phyloP scores from a whole-genome alignment of 2,888 invertebrate species.

The Papilio elwesi region DNA sequence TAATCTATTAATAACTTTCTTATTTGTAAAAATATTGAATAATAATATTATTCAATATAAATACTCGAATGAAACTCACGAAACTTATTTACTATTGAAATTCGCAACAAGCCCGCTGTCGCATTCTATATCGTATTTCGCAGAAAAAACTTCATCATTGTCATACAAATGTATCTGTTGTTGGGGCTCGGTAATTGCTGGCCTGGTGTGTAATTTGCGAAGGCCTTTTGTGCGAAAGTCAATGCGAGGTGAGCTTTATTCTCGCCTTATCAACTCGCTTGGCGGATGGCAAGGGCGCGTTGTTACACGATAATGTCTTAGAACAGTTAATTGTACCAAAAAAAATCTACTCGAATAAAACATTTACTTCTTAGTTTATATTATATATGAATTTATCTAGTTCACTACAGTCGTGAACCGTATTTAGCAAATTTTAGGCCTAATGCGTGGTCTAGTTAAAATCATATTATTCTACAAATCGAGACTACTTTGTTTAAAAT shows the following conservation, averaged over 20 bases:
- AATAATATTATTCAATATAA: conserved; percentile 14
- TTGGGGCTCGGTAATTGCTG: conserved; percentile 74
- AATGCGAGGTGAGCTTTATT: conserved; percentile 59
- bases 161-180: conserved; percentile 84
- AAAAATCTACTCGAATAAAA: conserved; percentile 32
- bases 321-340: conserved; percentile 43
- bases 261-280: conserved; percentile 56
- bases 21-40: background rate
- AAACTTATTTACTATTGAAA: conserved; percentile 28
- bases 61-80: conserved; percentile 22
- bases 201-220: conserved; percentile 76
- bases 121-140: conserved; percentile 69
- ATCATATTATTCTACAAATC: conserved; percentile 5
- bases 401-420: background rate
- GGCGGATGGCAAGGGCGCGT: conserved; percentile 52
- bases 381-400: background rate
- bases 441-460: background rate
- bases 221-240: conserved; percentile 66
- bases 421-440: too few species aligned
- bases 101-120: conserved; percentile 41
- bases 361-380: background rate
- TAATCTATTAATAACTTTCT: background rate
- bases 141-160: conserved; percentile 73
- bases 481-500: conserved; percentile 41
- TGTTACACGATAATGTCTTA: conserved; percentile 40